Conservation (phyloP, 2,797 vertebrate species). For the Silurus aristotelis region DNA sequence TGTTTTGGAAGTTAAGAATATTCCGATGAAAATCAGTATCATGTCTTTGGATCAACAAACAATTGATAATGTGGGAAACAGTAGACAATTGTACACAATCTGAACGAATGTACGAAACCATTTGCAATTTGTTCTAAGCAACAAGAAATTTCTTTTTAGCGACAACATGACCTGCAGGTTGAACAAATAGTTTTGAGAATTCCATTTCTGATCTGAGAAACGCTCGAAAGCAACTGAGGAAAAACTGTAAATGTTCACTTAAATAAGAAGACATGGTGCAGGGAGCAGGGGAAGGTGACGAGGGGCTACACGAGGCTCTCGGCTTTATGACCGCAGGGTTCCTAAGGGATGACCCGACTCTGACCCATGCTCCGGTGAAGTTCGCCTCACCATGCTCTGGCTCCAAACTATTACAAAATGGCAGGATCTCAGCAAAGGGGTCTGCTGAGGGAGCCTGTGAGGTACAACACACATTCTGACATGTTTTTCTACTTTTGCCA, state of each 20-base stretch:
- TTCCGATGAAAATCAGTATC: no score
- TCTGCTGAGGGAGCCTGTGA: constrained; percentile 49
- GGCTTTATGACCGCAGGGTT: constrained; percentile 49
- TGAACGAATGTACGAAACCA: no score
- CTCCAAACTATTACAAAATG: constrained; percentile 60
- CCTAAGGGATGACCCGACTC: constrained; percentile 54
- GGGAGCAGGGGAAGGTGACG: constrained; percentile 18
- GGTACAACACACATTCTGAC: constrained; percentile 39
- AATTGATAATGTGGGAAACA: no score
- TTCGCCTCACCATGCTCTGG: constrained; percentile 51
- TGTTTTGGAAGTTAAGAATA: no score
- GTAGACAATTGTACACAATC: no score
- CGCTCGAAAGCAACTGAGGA: no score
- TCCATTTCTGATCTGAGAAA: no score
- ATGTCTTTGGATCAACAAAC: no score
- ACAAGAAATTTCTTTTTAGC: no score
- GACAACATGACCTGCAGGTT: no score
- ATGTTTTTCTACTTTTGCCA: not conserved
- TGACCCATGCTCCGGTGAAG: constrained; percentile 57
- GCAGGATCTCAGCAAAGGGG: constrained; percentile 56
- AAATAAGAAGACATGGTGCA: constrained; percentile 12
- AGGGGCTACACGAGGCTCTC: constrained; percentile 32
- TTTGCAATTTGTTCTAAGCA: no score
- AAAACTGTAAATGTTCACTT: not conserved
- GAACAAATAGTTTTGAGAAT: no score